These are phyloP conservation scores for Chiridota heheva DNA, from an alignment of 35 echinoderm and acorn worm species.

Conservation along the genomic window DNA sequence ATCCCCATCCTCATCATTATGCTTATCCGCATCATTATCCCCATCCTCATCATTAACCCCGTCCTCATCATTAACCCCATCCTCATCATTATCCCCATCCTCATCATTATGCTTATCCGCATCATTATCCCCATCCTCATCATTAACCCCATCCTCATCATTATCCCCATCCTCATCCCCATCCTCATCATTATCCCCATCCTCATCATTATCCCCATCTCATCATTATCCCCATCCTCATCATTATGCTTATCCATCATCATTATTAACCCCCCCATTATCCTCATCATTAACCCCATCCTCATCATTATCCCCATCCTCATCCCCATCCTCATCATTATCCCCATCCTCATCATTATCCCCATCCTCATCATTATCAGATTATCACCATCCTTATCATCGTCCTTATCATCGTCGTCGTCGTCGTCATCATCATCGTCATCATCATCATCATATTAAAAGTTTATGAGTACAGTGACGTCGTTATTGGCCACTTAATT, in stretches of 20 bases:
- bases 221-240: too few relatives aligned
- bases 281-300: too few relatives aligned
- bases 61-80: not conserved
- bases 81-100: not conserved
- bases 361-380: not conserved
- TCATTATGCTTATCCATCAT: not conserved
- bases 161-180: too few relatives aligned
- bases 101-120: not conserved
- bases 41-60: not conserved
- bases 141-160: too few relatives aligned
- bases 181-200: too few relatives aligned
- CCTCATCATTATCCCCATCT: not conserved
- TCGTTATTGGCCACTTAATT: not conserved
- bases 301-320: too few relatives aligned
- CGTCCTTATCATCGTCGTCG: too few relatives aligned
- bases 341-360: too few relatives aligned
- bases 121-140: too few relatives aligned
- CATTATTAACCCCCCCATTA: not conserved
- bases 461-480: not conserved
- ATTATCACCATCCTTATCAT: not conserved
- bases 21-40: not conserved
- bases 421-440: not conserved
- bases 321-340: too few relatives aligned
- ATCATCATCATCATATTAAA: not conserved
- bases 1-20: not conserved